Conservation (phyloP, 2,797 vertebrate species). For the Pseudomugil gertrudae region DNA sequence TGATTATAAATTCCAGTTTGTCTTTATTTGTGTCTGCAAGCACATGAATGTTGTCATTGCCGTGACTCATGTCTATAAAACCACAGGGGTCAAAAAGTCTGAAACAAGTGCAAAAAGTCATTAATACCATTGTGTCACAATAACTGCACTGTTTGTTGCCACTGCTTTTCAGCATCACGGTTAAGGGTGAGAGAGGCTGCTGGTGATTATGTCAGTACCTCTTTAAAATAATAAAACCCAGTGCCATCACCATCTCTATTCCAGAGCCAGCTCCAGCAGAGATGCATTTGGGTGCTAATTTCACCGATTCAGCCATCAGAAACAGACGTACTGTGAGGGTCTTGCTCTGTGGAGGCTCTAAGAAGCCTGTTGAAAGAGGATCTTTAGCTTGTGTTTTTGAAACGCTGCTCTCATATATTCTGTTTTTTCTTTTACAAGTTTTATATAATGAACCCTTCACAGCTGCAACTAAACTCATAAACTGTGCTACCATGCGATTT, state of each 20-base stretch:
- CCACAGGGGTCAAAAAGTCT: neutral
- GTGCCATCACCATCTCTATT: constrained; percentile 11
- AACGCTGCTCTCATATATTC: too few relatives aligned
- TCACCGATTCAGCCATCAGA: constrained; percentile 13
- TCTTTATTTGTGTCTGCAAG: too few relatives aligned
- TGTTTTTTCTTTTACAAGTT: too few relatives aligned
- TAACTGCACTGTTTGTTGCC: constrained; percentile 13
- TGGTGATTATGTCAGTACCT: constrained; percentile 17
- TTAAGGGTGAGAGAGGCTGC: neutral
- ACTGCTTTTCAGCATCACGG: constrained; percentile 12
- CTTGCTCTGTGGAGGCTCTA: constrained; percentile 2
- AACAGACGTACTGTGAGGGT: neutral
- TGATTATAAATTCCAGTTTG: too few relatives aligned
- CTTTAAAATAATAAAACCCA: constrained; percentile 28
- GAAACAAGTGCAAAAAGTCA: neutral
- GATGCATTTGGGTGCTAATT: constrained; percentile 19
- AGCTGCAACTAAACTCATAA: neutral
- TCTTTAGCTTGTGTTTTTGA: too few relatives aligned
- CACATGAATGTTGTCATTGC: neutral
- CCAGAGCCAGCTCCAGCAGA: constrained; percentile 6
- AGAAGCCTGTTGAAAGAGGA: constrained; percentile 6
- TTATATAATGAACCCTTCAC: neutral
- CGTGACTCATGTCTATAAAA: constrained; percentile 3
- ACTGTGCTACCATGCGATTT: neutral
- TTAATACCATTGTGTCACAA: constrained; percentile 3